Percentiles rank a stretch among this genome's conserved stretches.
Evolutionary conservation across 2,797 vertebrate species (phyloP).

Genomic region (Clamator glandarius): DNA sequence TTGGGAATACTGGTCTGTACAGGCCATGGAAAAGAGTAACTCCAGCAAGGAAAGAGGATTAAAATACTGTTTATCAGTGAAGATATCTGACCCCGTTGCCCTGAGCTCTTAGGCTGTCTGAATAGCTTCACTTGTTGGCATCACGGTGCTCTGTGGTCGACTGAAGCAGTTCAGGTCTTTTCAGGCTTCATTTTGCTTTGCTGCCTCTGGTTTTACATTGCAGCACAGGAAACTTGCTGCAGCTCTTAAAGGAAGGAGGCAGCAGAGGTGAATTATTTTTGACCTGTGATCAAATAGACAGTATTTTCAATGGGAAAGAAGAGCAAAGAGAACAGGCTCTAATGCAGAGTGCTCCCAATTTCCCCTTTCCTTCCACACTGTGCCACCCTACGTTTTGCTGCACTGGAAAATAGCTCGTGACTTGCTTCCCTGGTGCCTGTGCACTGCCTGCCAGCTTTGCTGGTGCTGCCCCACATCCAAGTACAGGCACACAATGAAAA

Average conservation of each 20-base stretch:
- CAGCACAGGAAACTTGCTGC: not conserved
- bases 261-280: not conserved
- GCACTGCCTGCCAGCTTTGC: not conserved
- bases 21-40: not conserved
- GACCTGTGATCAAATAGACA: not conserved
- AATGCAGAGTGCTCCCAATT: not conserved
- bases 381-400: not conserved
- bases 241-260: not conserved
- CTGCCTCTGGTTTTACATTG: not conserved
- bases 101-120: not conserved
- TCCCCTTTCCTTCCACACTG: not conserved
- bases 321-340: not conserved
- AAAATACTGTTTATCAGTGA: not conserved
- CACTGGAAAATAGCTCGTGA: not conserved
- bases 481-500: fast-evolving
- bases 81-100: not conserved
- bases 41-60: not conserved
- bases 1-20: not conserved
- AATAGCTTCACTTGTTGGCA: not conserved
- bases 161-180: not conserved
- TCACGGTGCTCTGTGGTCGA: not conserved
- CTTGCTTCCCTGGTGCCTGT: not conserved
- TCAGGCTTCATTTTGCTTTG: not conserved
- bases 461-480: not conserved
- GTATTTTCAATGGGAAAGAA: not conserved